Conservation (phyloP, 2,888 invertebrate species). For the Drosophila putrida region DNA sequence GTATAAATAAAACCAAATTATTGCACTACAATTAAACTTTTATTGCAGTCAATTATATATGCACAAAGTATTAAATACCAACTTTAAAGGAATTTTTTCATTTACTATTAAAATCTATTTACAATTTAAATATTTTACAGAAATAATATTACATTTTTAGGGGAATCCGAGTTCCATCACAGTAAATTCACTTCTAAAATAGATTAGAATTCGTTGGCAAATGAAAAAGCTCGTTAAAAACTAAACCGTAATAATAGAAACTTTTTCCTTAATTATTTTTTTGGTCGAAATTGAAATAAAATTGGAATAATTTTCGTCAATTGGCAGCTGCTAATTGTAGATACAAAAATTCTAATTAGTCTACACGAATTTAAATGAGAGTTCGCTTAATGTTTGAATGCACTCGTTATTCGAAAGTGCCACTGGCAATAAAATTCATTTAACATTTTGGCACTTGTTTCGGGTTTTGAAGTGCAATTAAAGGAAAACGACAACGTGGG, state of each 20-base stretch:
- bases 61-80: not conserved
- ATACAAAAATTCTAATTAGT: conserved; percentile 63
- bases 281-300: conserved; percentile 18
- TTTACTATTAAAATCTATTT: conserved; percentile 5
- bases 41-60: not conserved
- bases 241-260: not conserved
- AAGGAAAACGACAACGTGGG: conserved; percentile 30
- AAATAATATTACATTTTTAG: not conserved
- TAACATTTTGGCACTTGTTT: conserved; percentile 60
- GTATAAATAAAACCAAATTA: not conserved
- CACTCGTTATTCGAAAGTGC: conserved; percentile 42
- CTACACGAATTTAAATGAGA: conserved; percentile 24
- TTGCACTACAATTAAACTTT: not conserved
- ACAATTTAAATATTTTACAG: not conserved
- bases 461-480: conserved; percentile 57
- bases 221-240: not conserved
- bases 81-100: not conserved
- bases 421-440: conserved; percentile 53
- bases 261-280: conserved; percentile 1
- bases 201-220: no score
- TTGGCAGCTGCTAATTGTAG: conserved; percentile 41
- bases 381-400: conserved; percentile 35
- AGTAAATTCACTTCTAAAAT: not conserved
- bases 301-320: conserved; percentile 44
- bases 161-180: not conserved